Percentiles rank a stretch among this genome's conserved stretches.
phyloP scores from a whole-genome alignment of 2,888 invertebrate species.

The Macroteleia sp. region DNA sequence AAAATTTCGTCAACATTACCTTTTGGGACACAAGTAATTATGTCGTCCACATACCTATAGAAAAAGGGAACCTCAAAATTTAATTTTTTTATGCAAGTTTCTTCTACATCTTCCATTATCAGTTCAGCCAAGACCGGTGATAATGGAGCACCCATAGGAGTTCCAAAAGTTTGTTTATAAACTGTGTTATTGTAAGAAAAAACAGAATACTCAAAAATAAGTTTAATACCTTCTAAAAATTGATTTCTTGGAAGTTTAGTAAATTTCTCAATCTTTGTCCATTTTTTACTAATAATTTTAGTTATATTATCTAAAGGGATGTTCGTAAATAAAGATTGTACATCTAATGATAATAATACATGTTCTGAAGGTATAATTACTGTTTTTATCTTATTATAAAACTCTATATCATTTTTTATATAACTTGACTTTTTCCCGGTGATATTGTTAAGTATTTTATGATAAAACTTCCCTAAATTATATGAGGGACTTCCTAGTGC shows the following conservation, averaged over 20 bases:
- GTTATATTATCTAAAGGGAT: neutral
- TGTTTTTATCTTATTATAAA: neutral
- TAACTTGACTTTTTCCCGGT: neutral
- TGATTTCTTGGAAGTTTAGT: conserved; percentile 7
- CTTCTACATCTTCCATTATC: conserved; percentile 23
- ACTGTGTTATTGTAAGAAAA: neutral
- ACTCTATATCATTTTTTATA: neutral
- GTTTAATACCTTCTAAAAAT: neutral
- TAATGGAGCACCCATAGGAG: conserved; percentile 50
- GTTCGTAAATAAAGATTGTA: conserved; percentile 10
- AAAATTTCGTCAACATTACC: neutral
- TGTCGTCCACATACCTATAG: neutral
- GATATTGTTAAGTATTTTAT: neutral
- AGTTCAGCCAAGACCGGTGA: conserved; percentile 20
- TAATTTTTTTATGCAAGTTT: neutral
- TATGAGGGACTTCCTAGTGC: neutral
- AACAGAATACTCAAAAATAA: conserved; percentile 7
- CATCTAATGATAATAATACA: conserved; percentile 3
- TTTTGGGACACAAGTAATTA: conserved; percentile 2
- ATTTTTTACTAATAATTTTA: conserved; percentile 6
- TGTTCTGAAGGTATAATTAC: neutral
- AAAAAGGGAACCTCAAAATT: conserved; percentile 13
- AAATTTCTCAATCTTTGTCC: neutral
- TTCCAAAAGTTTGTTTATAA: conserved; percentile 27
- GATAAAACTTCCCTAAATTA: neutral